phyloP scores from a whole-genome alignment of 2,113 vertebrate genomes.

The Chrysochloris asiatica region DNA sequence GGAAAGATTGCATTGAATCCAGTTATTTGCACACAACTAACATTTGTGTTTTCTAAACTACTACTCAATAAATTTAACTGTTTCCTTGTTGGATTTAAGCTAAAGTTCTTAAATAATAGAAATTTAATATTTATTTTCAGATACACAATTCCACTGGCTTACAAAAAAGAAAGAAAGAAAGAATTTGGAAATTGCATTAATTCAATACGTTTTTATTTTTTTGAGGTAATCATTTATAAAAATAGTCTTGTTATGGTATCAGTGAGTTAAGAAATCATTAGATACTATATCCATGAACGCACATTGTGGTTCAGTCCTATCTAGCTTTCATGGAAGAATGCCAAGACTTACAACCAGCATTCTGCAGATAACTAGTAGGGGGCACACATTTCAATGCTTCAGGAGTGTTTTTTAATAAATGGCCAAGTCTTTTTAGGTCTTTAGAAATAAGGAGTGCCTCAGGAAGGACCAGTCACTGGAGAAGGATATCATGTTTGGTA shows the following conservation, averaged over 20 bases:
- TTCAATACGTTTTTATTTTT: background rate
- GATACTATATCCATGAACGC: background rate
- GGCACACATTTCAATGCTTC: background rate
- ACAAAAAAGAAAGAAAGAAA: background rate
- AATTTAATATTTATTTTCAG: conserved; percentile 5
- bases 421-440: background rate
- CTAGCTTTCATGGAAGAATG: background rate
- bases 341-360: background rate
- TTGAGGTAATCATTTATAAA: background rate
- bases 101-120: background rate
- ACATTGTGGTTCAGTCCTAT: background rate
- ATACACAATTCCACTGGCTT: background rate
- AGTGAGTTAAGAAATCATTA: background rate
- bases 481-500: too few species aligned
- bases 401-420: background rate
- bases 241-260: background rate
- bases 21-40: background rate
- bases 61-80: background rate
- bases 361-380: background rate
- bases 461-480: too few species aligned
- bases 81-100: background rate
- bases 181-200: conserved; percentile 14
- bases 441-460: background rate
- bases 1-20: background rate
- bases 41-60: background rate